A percentile compares a stretch with the other conserved stretches of the same genome.
Evolutionary conservation across 2,113 vertebrate genomes (phyloP).

Genomic region (Hydrolagus affinis): DNA sequence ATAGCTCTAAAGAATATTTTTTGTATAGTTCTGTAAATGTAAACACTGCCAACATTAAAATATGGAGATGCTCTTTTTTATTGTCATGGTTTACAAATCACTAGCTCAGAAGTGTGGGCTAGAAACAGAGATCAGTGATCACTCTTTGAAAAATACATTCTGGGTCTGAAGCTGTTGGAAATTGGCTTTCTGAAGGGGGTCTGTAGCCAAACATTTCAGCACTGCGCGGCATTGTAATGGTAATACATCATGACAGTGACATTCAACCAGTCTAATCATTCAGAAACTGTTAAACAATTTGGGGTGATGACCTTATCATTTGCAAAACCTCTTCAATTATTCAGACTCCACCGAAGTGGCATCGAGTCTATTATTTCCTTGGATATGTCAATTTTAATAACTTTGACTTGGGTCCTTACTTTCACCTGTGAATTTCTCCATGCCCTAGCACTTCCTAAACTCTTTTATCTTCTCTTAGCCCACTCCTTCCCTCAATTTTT

Average conservation of each 20-base stretch:
- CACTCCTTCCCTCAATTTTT: too few species aligned
- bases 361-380: too few species aligned
- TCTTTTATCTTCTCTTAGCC: too few species aligned
- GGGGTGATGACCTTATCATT: not conserved
- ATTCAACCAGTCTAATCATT: not conserved
- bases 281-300: not conserved
- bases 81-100: not conserved
- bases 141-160: not conserved
- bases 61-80: not conserved
- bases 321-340: constrained; percentile 1
- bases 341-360: not conserved
- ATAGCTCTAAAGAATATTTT: not conserved
- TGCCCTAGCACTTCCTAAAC: too few species aligned
- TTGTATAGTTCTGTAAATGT: not conserved
- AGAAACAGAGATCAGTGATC: not conserved
- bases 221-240: not conserved
- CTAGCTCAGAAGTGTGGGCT: not conserved
- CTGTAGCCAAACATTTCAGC: not conserved
- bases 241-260: not conserved
- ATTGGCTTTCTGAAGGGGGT: not conserved
- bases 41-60: not conserved
- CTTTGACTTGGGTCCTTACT: too few species aligned
- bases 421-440: too few species aligned
- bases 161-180: not conserved
- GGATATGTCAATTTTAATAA: too few species aligned